Conservation (phyloP, 2,797 vertebrate species). For the Thaleichthys pacificus region DNA sequence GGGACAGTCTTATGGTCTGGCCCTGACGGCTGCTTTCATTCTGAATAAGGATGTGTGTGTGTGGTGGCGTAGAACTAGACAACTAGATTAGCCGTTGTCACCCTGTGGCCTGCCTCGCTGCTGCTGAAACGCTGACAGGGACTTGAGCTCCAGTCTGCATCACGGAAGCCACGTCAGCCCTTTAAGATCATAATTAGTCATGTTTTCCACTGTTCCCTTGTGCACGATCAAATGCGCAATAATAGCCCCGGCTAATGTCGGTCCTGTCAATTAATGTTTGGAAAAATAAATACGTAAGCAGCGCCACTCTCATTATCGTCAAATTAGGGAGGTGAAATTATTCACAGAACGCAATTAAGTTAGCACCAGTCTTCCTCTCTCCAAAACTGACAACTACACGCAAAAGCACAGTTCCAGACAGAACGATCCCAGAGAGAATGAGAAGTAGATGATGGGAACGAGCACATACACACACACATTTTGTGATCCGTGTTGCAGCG, state of each 20-base stretch:
- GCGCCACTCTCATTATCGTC: conserved; percentile 72
- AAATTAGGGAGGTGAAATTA: conserved; percentile 77
- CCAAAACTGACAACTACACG: too few relatives aligned
- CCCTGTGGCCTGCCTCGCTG: conserved; percentile 42
- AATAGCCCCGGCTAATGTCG: conserved; percentile 67
- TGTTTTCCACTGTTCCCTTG: conserved; percentile 68
- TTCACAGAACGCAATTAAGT: conserved; percentile 77
- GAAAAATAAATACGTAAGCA: conserved; percentile 78
- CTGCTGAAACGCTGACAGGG: conserved; percentile 61
- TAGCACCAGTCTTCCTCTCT: conserved; percentile 49
- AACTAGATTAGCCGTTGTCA: conserved; percentile 51
- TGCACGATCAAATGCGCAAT: conserved; percentile 71
- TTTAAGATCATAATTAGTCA: conserved; percentile 71
- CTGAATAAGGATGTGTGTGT: conserved; percentile 8
- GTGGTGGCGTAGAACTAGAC: conserved; percentile 11
- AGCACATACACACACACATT: conserved; percentile 8
- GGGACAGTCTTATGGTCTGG: conserved; percentile 29
- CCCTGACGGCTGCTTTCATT: conserved; percentile 38
- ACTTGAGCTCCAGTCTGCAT: conserved; percentile 55
- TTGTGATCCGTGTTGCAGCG: conserved; percentile 20
- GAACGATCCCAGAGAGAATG: too few relatives aligned
- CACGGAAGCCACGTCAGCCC: conserved; percentile 71
- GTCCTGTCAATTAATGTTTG: conserved; percentile 74
- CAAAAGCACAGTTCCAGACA: too few relatives aligned
- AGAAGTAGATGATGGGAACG: conserved; percentile 15